A percentile compares a stretch with the other conserved stretches of the same genome.
Conservation (phyloP, 2,113 vertebrate species). For the Zingel zingel region DNA sequence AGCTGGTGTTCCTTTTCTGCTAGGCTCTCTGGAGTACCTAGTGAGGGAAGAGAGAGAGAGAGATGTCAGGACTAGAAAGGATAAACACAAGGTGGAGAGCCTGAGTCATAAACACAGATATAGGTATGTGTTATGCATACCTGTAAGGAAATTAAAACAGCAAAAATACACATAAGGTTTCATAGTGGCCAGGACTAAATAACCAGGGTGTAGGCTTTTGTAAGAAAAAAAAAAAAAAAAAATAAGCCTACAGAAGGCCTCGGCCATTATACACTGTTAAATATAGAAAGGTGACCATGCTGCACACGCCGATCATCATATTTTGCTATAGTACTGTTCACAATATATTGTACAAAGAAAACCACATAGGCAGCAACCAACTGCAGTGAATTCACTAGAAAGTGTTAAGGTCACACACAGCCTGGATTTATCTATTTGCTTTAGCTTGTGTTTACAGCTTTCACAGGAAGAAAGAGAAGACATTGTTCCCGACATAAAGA, state of each 20-base stretch:
- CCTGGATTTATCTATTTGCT: slow-evolving; percentile 71
- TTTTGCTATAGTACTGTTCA: slow-evolving; percentile 62
- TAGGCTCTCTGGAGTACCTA: slow-evolving; percentile 98
- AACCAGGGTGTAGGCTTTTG: slow-evolving; percentile 22
- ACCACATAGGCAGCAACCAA: slow-evolving; percentile 63
- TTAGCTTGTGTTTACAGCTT: slow-evolving; percentile 69
- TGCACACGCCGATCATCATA: slow-evolving; percentile 49
- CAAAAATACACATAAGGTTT: slow-evolving; percentile 21
- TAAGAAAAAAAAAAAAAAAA: not conserved
- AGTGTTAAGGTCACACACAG: slow-evolving; percentile 79
- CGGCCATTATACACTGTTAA: slow-evolving; percentile 46
- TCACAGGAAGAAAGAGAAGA: slow-evolving; percentile 70
- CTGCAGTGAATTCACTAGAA: slow-evolving; percentile 72
- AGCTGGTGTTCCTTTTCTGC: slow-evolving; percentile 98
- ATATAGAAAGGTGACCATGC: slow-evolving; percentile 52
- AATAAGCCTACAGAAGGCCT: slow-evolving; percentile 17
- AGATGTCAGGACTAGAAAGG: slow-evolving; percentile 22
- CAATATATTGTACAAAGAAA: slow-evolving; percentile 70
- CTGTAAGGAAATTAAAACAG: not conserved
- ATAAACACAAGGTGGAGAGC: slow-evolving; percentile 27
- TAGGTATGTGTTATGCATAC: slow-evolving; percentile 5
- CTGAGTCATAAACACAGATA: slow-evolving; percentile 12
- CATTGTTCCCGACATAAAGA: slow-evolving; percentile 73
- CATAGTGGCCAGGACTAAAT: slow-evolving; percentile 9
- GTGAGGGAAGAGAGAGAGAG: slow-evolving; percentile 12